Percentiles rank a stretch among this genome's conserved stretches.
Evolutionary conservation across 1,140 invertebrate species (phyloP).

Genomic region (Drosophila kurseongensis): DNA sequence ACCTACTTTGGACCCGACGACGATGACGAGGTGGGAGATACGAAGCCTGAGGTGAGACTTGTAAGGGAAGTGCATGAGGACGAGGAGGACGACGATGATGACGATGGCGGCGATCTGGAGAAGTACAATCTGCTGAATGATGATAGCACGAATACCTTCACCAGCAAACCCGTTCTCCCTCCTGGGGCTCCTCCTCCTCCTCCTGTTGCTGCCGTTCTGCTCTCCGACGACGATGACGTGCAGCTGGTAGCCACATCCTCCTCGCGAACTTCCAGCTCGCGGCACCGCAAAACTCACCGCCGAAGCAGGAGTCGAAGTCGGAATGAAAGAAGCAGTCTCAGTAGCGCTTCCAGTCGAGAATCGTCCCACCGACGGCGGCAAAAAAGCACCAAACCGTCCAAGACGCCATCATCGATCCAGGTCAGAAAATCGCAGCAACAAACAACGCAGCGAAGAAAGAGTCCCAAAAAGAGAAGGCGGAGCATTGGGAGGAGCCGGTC

Average conservation of each 20-base stretch:
- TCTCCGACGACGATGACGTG: conserved; percentile 79
- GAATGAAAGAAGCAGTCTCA: conserved; percentile 20
- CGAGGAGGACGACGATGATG: conserved; percentile 49
- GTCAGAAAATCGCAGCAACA: conserved; percentile 28
- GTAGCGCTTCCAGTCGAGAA: conserved; percentile 32
- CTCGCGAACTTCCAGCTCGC: conserved; percentile 13
- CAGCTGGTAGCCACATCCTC: conserved; percentile 55
- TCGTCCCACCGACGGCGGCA: conserved; percentile 25
- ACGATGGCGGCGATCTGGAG: conserved; percentile 59
- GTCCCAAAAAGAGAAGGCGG: conserved; percentile 24
- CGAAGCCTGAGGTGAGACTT: not conserved
- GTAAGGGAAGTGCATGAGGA: not conserved
- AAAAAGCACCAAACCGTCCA: conserved; percentile 36
- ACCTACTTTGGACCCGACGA: conserved; percentile 80
- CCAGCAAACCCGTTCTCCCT: conserved; percentile 40
- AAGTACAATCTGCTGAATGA: conserved; percentile 76
- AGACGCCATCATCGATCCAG: conserved; percentile 18
- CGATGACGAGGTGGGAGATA: conserved; percentile 31
- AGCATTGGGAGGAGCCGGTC: conserved; percentile 15
- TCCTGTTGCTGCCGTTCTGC: conserved; percentile 40
- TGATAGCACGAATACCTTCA: conserved; percentile 71
- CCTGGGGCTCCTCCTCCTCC: conserved; percentile 3
- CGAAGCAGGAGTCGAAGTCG: conserved; percentile 40
- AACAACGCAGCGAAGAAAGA: conserved; percentile 28
- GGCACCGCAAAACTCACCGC: conserved; percentile 30